Conservation (phyloP, 2,113 vertebrate genomes). For the Accipiter virgatus region DNA sequence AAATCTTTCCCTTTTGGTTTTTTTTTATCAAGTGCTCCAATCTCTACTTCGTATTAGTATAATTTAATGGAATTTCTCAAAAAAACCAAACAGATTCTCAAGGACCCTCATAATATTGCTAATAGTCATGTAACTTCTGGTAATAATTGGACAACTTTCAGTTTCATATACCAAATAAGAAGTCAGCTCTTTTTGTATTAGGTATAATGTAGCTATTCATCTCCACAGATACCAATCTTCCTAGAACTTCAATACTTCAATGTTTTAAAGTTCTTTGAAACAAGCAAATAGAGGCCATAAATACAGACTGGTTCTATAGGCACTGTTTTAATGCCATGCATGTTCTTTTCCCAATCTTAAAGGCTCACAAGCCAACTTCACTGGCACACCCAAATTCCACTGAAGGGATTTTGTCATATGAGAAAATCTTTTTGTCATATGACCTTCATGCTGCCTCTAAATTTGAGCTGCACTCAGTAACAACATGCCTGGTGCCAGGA, state of each 20-base stretch:
- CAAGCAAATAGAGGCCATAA: accelerated
- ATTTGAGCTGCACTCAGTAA: not conserved
- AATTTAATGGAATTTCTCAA: not conserved
- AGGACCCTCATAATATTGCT: not conserved
- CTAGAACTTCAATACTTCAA: not conserved
- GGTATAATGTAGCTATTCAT: not conserved
- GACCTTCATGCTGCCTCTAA: not conserved
- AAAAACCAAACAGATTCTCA: not conserved
- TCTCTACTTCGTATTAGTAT: not conserved
- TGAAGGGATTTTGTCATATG: accelerated
- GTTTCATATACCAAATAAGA: not conserved
- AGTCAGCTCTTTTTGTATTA: not conserved
- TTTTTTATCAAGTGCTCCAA: not conserved
- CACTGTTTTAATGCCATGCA: not conserved
- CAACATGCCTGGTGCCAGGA: not conserved
- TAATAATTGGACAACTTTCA: not conserved
- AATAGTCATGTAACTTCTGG: not conserved
- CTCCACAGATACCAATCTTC: not conserved
- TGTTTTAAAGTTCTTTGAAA: not conserved
- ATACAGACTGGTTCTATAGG: not conserved
- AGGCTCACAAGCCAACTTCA: not conserved
- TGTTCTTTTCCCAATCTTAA: not conserved
- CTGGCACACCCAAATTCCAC: not conserved
- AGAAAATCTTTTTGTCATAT: not conserved
- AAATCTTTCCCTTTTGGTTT: not conserved